These are phyloP conservation scores for Ferdinandea cuprea DNA, from an alignment of 2,888 invertebrate species.

Conservation along the genomic window DNA sequence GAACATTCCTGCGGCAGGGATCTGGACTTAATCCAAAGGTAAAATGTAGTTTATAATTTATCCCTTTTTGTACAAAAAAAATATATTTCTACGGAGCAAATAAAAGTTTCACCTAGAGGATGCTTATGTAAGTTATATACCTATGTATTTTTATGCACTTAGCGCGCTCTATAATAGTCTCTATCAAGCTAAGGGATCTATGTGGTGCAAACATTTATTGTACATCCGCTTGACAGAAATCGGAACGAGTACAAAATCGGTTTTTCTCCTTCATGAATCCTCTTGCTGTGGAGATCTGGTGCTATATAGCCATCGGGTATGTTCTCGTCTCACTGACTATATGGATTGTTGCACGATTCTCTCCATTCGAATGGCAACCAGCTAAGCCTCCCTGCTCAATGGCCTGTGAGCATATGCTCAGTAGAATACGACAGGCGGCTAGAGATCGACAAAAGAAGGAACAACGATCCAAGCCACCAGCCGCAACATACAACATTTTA, in stretches of 20 bases:
- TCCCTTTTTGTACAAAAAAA: background rate
- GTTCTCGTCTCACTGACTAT: slow-evolving; percentile 90
- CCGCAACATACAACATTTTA: slow-evolving; percentile 3
- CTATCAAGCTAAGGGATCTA: background rate
- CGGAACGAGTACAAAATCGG: slow-evolving; percentile 87
- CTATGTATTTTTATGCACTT: slow-evolving; percentile 1
- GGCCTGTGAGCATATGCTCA: slow-evolving; percentile 81
- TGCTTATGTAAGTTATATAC: background rate
- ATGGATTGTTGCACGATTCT: slow-evolving; percentile 93
- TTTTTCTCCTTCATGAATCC: slow-evolving; percentile 94
- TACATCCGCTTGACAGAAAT: slow-evolving; percentile 78
- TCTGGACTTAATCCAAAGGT: slow-evolving; percentile 93
- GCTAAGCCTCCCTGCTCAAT: slow-evolving; percentile 85
- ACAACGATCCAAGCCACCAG: slow-evolving; percentile 40
- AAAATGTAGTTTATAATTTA: slow-evolving; percentile 76
- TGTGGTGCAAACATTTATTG: slow-evolving; percentile 1
- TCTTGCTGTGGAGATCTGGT: slow-evolving; percentile 93
- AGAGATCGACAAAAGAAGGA: slow-evolving; percentile 67
- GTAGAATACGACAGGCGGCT: slow-evolving; percentile 74
- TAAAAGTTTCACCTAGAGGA: background rate
- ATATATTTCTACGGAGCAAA: background rate
- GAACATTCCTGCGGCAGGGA: slow-evolving; percentile 94
- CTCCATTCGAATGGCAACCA: slow-evolving; percentile 92
- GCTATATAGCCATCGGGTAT: slow-evolving; percentile 91
- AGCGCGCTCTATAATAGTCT: slow-evolving; percentile 1